Evolutionary conservation across 2,888 invertebrate species (phyloP), one percentile per base, ranked within the genome.

Genomic region (Cheilosia pagana): DNA sequence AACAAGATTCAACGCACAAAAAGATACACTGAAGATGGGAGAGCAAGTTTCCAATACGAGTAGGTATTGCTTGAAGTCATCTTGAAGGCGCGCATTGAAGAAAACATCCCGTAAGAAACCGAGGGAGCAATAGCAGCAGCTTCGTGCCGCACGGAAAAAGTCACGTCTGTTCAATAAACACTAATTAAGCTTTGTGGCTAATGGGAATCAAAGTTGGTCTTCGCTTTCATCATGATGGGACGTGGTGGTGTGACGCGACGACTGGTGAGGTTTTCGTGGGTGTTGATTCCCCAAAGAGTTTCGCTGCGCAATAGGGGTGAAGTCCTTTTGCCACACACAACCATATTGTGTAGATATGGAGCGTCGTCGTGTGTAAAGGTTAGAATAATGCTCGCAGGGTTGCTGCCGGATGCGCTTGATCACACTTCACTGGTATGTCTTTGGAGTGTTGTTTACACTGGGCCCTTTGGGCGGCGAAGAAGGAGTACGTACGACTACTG

Each of bases 151-250:
- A 31, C 35, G 31, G 65, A 39, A 70, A 81, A 53, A 79, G 70
- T 81, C 85, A 85, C 85, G 85, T 85, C 65, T 70, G 41, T 76
- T 85, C 81, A 81, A 85, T 85, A 85, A 85, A 85, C 85, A 81
- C 85, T 85, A 81, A 85, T 85, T 85, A 85, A 81, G 85, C 75
- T 65, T 85, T 76, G 79, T 75, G 79, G 79, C 74, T 83, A 79
- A 83, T 79, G 62, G 83, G 65, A 79, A 65, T 79, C 70, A 81
- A 85, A 81, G 81, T 85, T 85, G 65, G 81, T 81, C 75, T 63
- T 62, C 59, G 43, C 14, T 60, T 45, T 53, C 45, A 45, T 35
- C 43, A 41, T 48, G 67, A 39, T 28, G 59, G 50, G 63, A 62
- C 53, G 52, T 77, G 71, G 71, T 67, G 12, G 48, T 19, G 48